A percentile compares a stretch with the other conserved stretches of the same genome.
phyloP scores from a whole-genome alignment of 2,113 vertebrate species.

The Lophura nycthemera region DNA sequence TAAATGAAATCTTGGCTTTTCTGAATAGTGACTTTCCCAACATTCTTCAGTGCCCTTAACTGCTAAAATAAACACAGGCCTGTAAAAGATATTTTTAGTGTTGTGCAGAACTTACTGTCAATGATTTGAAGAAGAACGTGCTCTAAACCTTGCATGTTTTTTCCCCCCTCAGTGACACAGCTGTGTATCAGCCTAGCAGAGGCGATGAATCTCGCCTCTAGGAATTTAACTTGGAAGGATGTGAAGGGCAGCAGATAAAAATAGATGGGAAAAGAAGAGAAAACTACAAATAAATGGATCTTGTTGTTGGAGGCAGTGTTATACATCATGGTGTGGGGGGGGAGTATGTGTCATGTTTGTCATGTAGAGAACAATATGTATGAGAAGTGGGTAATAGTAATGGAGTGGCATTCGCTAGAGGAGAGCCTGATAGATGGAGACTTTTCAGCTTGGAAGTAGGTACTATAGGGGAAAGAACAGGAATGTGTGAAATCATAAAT shows the following conservation, averaged over 20 bases:
- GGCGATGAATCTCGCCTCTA: neutral
- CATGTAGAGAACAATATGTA: neutral
- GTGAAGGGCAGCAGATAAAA: neutral
- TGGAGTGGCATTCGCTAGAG: neutral
- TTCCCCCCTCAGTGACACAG: neutral
- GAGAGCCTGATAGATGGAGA: neutral
- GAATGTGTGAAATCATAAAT: neutral
- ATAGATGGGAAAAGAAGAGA: neutral
- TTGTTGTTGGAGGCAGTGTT: neutral
- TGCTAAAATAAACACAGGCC: neutral
- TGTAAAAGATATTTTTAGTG: neutral
- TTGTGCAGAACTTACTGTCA: neutral
- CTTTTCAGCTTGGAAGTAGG: neutral
- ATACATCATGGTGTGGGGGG: neutral
- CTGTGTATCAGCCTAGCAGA: neutral
- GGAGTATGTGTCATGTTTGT: neutral
- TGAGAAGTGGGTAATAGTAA: neutral
- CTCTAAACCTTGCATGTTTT: neutral
- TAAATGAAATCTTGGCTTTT: neutral
- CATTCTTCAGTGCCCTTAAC: neutral
- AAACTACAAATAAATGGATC: neutral
- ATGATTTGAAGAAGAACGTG: neutral
- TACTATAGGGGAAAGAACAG: neutral
- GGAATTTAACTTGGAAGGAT: neutral
- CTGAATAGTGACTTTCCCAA: neutral